Conservation (phyloP, 2,113 vertebrate genomes). For the Corvus hawaiiensis region DNA sequence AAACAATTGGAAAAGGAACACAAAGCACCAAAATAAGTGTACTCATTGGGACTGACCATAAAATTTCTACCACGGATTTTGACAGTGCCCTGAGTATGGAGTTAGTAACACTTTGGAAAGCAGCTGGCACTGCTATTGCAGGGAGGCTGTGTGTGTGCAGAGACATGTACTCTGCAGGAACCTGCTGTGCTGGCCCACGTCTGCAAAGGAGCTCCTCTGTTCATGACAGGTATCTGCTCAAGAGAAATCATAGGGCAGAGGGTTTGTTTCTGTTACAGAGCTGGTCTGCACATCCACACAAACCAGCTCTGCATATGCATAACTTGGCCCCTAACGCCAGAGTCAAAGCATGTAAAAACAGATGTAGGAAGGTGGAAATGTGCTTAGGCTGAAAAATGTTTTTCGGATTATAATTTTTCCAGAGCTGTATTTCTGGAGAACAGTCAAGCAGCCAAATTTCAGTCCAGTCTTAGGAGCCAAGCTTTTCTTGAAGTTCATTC, state of each 20-base stretch:
- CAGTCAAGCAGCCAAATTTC: not conserved
- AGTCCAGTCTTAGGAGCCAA: not conserved
- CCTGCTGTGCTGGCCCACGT: not conserved
- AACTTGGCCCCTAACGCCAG: not conserved
- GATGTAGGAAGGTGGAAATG: conserved; percentile 44
- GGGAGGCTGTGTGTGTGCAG: not conserved
- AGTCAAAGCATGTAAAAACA: conserved; percentile 20
- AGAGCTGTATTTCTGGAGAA: conserved; percentile 23
- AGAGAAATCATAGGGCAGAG: not conserved
- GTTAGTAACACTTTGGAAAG: not conserved
- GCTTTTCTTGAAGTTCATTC: conserved; percentile 2
- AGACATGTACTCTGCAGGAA: not conserved
- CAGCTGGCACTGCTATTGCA: not conserved
- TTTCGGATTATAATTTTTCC: conserved; percentile 35
- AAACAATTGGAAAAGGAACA: conserved; percentile 8
- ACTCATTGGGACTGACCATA: not conserved
- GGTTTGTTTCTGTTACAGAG: not conserved
- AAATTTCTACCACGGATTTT: not conserved
- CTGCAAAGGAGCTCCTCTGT: not conserved
- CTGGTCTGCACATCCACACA: not conserved
- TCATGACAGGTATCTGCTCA: not conserved
- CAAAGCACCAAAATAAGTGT: conserved; percentile 12
- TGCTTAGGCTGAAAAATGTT: conserved; percentile 27
- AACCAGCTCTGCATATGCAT: not conserved
- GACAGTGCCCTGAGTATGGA: fast-evolving